Conservation (phyloP, 2,797 vertebrate species). For the Echeneis naucrates region DNA sequence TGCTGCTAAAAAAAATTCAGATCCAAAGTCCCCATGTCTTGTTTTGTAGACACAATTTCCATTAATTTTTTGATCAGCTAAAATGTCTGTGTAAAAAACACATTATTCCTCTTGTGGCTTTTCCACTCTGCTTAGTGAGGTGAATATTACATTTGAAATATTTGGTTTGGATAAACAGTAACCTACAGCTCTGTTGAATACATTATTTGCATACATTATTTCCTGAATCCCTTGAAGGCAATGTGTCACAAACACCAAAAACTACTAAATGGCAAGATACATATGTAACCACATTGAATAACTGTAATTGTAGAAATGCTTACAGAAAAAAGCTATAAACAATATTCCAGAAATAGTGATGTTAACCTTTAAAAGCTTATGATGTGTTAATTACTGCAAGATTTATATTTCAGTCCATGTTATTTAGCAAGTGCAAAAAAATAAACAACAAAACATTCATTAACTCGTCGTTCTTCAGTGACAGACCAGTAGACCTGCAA, state of each 20-base stretch:
- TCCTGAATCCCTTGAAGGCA: not conserved
- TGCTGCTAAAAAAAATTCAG: not conserved
- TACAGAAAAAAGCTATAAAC: not conserved
- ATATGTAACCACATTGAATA: not conserved
- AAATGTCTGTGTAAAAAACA: constrained; percentile 3
- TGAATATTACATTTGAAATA: not conserved
- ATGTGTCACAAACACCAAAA: constrained; percentile 1
- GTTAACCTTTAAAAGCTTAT: not conserved
- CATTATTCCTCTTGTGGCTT: not conserved
- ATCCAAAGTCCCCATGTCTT: not conserved
- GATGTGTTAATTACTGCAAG: not conserved
- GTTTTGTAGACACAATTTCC: not conserved
- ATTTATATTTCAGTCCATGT: not conserved
- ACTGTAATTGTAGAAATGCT: not conserved
- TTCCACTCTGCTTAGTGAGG: not conserved
- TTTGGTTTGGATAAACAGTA: not conserved
- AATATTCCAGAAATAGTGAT: not conserved
- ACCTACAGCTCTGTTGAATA: not conserved
- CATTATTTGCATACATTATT: not conserved
- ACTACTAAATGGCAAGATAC: not conserved
- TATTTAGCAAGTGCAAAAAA: not conserved
- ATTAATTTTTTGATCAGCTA: not conserved
- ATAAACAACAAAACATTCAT: not conserved
- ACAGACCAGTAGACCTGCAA: not conserved
- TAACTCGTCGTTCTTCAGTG: not conserved